phyloP scores from a whole-genome alignment of 1,140 invertebrate genomes.

The Plectrocnemia conspersa region DNA sequence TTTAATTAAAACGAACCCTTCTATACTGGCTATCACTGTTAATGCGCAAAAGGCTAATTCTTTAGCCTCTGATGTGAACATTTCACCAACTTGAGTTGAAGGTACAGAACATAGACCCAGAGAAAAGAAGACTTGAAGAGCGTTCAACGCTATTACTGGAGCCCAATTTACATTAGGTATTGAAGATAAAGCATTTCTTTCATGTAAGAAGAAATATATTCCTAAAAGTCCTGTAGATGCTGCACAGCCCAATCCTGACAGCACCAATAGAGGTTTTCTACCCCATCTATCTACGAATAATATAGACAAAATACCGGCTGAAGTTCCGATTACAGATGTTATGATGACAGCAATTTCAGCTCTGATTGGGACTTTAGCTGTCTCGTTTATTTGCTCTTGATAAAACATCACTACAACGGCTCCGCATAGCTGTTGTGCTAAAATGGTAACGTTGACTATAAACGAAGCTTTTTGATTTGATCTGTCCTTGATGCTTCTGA shows the following conservation, averaged over 20 bases:
- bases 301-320: constrained; percentile 21
- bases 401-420: constrained; percentile 32
- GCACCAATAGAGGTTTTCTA: constrained; percentile 27
- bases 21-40: constrained; percentile 26
- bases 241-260: constrained; percentile 29
- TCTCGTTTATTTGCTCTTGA: constrained; percentile 30
- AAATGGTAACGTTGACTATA: constrained; percentile 26
- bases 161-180: constrained; percentile 25
- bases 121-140: constrained; percentile 31
- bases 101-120: constrained; percentile 30
- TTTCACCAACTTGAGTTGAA: constrained; percentile 31
- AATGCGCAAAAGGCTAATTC: constrained; percentile 28
- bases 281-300: constrained; percentile 33
- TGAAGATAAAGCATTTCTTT: constrained; percentile 13
- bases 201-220: constrained; percentile 29
- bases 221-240: constrained; percentile 22
- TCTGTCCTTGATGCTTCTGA: constrained; percentile 20
- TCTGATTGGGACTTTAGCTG: constrained; percentile 12
- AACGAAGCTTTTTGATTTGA: constrained; percentile 32
- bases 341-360: constrained; percentile 28
- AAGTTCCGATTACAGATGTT: constrained; percentile 25
- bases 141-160: constrained; percentile 23
- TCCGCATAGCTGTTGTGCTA: constrained; percentile 28
- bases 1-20: constrained; percentile 31
- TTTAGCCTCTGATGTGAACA: constrained; percentile 32